Evolutionary conservation across 1,140 invertebrate species (phyloP), one percentile per base, ranked within the genome.

Genomic region (Notospermus geniculatus): DNA sequence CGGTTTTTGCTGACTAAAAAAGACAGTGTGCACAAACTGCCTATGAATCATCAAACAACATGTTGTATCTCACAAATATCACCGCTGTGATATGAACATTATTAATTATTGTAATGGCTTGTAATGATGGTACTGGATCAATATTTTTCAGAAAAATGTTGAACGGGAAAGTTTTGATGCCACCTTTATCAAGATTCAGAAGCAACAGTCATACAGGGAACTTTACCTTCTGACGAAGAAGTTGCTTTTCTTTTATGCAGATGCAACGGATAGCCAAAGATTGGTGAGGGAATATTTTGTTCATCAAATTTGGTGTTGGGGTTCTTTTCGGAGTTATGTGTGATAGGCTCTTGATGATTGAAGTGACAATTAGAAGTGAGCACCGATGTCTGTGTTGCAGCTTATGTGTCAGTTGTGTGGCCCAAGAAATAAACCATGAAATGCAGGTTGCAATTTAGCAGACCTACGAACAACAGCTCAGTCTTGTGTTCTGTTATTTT

Each of bases 191-290:
- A 23, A 28, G 2, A 50, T 64, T 22, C 30, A 57, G 9, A 54
- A 46, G 59, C 54, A 17, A 56, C 69, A 58, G 54, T 54, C 84
- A 25, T 82, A 84, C 68, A 50, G 83, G 83, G 79, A 85, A 25
- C 77, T 85, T 46, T 77, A 78, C 62, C 71, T 81, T 15, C 45
- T 77, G 23, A 60, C 70, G 0, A 45, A 50, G 5, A 68, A 71
- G 54, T 60, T 79, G 0, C 79, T 91, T 67, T 91, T 92, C 71
- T 93, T 93, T 80, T 93, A 91, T 77, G 83, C 88, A 74, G 81
- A 84, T 41, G 76, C 81, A 55, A 74, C 84, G 66, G 92, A 95
- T 84, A 82, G 83, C 50, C 80, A 83, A 46, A 86, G 90, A 84
- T 78, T 94, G 80, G 89, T 90, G 83, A 80, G 83, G 72, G 23